Base-by-base conservation (phyloP, 2,888 invertebrate species). In the Melanophora roralis region DNA sequence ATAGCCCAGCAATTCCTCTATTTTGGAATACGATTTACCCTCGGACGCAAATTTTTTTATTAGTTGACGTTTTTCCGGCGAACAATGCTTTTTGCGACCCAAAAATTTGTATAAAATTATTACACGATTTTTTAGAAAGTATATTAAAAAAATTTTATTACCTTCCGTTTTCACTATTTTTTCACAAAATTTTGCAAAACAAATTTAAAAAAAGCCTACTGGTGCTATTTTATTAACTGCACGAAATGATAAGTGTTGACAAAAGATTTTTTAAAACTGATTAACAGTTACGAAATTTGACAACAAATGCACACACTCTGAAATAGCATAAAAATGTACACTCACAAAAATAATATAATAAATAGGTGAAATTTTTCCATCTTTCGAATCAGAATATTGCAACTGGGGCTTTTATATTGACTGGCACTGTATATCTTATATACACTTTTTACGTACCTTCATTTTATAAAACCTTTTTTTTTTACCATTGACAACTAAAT, bases 51-150 rank as follows among this genome's bases (percentile, higher is more conserved):
- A 34, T 49, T 47, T 45, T 62, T 64, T 64, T 34, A 64, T 36
- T 19, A 36, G 16, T n/a, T 49, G 21, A 12, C 36, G 12, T 49
- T 64, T 62, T 47, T 47, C 45, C 62, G 7, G 34, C 11, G 62
- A 14, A 32, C 23, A 45, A 16, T 60, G 60, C 43, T 60, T 51
- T 64, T 36, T 36, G 21, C 38, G 21, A 12, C 21, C 38, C 49
- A 64, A 49, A 47, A 45, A 57, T 57, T 60, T 60, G 43, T n/a
- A 60, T 27, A 45, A 45, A 62, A 62, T 19, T 62, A 14, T 62
- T 62, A 27, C 27, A 27, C 27, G 27, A 27, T 27, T 27, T 27
- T 27, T 5, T 27, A 27, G 27, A 27, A 27, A 27, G 27, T 27
- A 27, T 27, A 27, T 27, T 27, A 27, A 27, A 27, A 27, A 27